Percentiles rank a stretch among this genome's conserved stretches.
These are phyloP conservation scores for Eucera pruinosa DNA, from an alignment of 2,888 invertebrate genomes.

Conservation along the genomic window DNA sequence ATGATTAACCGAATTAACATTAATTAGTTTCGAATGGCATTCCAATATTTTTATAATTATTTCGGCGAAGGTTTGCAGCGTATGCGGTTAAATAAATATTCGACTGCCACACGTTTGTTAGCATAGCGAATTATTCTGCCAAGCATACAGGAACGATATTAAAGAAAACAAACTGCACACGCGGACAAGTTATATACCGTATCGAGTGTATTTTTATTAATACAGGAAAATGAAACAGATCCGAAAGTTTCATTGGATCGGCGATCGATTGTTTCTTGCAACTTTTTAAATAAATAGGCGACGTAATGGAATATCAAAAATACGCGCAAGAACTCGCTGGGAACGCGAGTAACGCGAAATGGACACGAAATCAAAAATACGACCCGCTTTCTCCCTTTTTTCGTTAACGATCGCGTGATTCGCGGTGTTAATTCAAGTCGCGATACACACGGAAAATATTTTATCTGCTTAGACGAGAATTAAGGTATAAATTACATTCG, in stretches of 20 bases:
- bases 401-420: slow-evolving; percentile 24
- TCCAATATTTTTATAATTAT: slow-evolving; percentile 3
- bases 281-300: slow-evolving; percentile 15
- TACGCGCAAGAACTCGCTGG: neutral
- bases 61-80: neutral
- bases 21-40: slow-evolving; percentile 12
- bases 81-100: neutral
- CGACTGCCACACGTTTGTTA: neutral
- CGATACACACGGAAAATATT: slow-evolving; percentile 23
- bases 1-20: slow-evolving; percentile 15
- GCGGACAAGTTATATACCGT: neutral
- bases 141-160: neutral
- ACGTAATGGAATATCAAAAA: slow-evolving; percentile 2
- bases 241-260: neutral
- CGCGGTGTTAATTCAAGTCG: slow-evolving; percentile 20
- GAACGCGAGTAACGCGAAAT: slow-evolving; percentile 1
- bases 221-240: neutral
- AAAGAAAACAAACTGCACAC: neutral
- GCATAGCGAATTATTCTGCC: neutral
- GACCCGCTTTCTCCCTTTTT: slow-evolving; percentile 4
- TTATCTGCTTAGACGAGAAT: slow-evolving; percentile 2
- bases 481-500: slow-evolving; percentile 2
- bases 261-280: neutral
- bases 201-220: neutral
- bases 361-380: slow-evolving; percentile 30